Conservation (phyloP, 2,113 vertebrate genomes). For the Reinhardtius hippoglossoides region DNA sequence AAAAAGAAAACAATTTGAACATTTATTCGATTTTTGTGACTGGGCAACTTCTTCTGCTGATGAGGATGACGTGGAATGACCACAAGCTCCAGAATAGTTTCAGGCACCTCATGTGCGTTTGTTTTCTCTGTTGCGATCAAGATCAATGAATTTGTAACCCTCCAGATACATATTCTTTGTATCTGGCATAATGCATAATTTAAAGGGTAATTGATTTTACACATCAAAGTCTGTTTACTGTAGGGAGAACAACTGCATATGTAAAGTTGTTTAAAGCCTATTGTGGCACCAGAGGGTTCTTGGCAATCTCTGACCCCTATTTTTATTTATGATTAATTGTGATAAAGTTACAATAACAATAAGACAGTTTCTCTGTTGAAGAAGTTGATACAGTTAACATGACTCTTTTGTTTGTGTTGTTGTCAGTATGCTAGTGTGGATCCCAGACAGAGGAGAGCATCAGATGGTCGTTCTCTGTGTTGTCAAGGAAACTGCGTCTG, state of each 20-base stretch:
- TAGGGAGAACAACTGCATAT: not conserved
- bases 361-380: not conserved
- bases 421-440: constrained; percentile 58
- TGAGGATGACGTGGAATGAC: not conserved
- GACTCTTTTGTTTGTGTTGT: not conserved
- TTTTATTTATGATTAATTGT: not conserved
- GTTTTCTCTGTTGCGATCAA: not conserved
- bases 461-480: constrained; percentile 69
- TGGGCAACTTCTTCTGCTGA: too few species aligned
- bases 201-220: not conserved
- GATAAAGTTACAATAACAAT: not conserved
- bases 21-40: too few species aligned
- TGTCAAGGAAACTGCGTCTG: constrained; percentile 56
- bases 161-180: not conserved
- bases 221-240: not conserved
- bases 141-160: not conserved
- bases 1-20: too few species aligned
- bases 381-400: not conserved
- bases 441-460: constrained; percentile 70
- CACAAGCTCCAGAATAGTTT: not conserved
- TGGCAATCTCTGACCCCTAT: not conserved
- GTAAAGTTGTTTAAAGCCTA: not conserved
- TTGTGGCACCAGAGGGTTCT: not conserved
- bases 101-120: not conserved
- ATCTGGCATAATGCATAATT: not conserved